Evolutionary conservation across 2,888 invertebrate genomes (phyloP), one percentile per base, ranked within the genome.

Genomic region (Charanyca ferruginea): DNA sequence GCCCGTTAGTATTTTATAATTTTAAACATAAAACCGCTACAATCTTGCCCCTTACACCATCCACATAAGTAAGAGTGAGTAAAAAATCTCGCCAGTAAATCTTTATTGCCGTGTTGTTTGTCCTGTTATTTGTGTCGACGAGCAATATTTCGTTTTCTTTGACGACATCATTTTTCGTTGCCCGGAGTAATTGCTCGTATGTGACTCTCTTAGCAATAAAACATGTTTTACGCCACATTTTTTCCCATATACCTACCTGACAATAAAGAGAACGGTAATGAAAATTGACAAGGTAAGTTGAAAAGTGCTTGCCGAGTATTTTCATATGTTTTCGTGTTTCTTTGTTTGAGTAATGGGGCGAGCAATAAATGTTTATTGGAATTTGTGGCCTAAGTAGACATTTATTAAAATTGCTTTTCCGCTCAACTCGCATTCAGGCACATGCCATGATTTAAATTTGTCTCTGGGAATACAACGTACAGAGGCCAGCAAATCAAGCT

Each of bases 61-160:
- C 22, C 58, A 32, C 69, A 22, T 13, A 62, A 79, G 75, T 84
- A 75, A 81, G 87, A 80, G 75, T 84, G 74, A 83, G 87, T 91
- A 91, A 93, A 93, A 94, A 93, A 93, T 90, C 90, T 88, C 80
- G 78, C 89, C 91, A 92, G 93, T 94, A 94, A 93, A 94, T 94
- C 92, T 94, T 93, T 94, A 94, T 93, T 91, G 93, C 89, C 88
- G 87, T 91, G 93, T 92, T 94, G 92, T 93, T 94, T 92, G 91
- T 85, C 86, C 86, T 89, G 87, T 93, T 93, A 93, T 93, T 94
- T 93, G 91, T 91, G 91, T 89, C 85, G 85, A 83, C 83, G 87
- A 91, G 90, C 91, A 89, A 92, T 93, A 70, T 93, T 92, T 90
- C 89, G 85, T 87, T 88, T 87, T 84, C 90, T 93, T 92, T 92